These are phyloP conservation scores for Pandion haliaetus DNA, from an alignment of 2,113 vertebrate genomes.

Conservation along the genomic window DNA sequence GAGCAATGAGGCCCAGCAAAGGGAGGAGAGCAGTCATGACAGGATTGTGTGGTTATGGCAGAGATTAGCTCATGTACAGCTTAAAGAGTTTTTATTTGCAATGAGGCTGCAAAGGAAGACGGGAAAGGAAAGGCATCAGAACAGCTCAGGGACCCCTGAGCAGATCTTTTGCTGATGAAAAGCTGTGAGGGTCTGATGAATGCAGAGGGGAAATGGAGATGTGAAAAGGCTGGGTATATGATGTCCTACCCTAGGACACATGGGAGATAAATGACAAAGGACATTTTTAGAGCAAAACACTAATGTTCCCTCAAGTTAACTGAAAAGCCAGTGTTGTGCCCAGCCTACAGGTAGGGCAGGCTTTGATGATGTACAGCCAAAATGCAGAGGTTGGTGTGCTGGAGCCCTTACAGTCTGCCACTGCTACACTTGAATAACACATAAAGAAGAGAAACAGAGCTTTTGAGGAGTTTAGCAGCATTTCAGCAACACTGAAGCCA, in stretches of 20 bases:
- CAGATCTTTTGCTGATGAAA: not conserved
- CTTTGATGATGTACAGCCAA: not conserved
- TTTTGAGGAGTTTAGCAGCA: not conserved
- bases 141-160: not conserved
- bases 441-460: not conserved
- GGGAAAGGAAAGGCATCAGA: not conserved
- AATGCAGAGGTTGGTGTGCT: not conserved
- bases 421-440: not conserved
- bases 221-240: not conserved
- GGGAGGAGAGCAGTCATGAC: not conserved
- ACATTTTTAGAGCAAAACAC: not conserved
- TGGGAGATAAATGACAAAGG: not conserved
- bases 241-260: not conserved
- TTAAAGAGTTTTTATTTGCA: not conserved
- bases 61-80: not conserved
- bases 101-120: not conserved
- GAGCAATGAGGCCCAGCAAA: not conserved
- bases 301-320: not conserved
- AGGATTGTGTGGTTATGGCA: not conserved
- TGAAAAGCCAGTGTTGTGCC: not conserved
- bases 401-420: not conserved
- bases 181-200: not conserved
- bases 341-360: not conserved
- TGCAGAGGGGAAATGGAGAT: not conserved
- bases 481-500: not conserved